Evolutionary conservation across 2,888 invertebrate genomes (phyloP).

Genomic region (Aromia moschata): DNA sequence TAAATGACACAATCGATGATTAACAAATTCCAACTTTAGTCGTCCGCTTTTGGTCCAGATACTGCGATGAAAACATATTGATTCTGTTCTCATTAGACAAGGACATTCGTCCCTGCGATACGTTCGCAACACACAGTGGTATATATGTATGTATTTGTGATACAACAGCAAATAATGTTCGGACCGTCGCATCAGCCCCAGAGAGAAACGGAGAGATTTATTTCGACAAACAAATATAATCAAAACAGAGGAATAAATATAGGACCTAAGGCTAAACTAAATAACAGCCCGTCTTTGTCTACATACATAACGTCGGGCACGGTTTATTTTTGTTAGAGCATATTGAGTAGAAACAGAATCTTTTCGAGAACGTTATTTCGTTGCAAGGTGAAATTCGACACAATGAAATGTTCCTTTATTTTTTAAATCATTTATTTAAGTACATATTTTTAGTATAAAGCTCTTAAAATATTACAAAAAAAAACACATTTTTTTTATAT

Average conservation of each 20-base stretch:
- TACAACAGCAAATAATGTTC: conserved; percentile 23
- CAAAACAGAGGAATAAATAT: conserved; percentile 24
- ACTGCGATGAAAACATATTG: conserved; percentile 4
- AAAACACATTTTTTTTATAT: no score
- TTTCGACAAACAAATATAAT: conserved; percentile 25
- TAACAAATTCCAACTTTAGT: background rate
- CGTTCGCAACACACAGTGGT: conserved; percentile 10
- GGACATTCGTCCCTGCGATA: conserved; percentile 10
- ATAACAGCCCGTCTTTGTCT: conserved; percentile 2
- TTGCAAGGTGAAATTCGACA: no score
- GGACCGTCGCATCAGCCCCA: conserved; percentile 12
- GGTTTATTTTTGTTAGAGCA: background rate
- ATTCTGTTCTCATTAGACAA: conserved; percentile 5
- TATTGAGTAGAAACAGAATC: background rate
- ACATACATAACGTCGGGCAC: background rate
- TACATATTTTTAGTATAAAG: no score
- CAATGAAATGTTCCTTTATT: no score
- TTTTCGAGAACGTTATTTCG: background rate
- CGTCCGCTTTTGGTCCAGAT: background rate
- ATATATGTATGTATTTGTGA: conserved; percentile 18
- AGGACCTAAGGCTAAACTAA: conserved; percentile 18
- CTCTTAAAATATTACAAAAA: no score
- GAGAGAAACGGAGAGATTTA: conserved; percentile 15
- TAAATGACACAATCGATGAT: background rate
- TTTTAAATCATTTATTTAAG: no score